Evolutionary conservation across 1,140 invertebrate genomes (phyloP).

Genomic region (Eupeodes corollae): DNA sequence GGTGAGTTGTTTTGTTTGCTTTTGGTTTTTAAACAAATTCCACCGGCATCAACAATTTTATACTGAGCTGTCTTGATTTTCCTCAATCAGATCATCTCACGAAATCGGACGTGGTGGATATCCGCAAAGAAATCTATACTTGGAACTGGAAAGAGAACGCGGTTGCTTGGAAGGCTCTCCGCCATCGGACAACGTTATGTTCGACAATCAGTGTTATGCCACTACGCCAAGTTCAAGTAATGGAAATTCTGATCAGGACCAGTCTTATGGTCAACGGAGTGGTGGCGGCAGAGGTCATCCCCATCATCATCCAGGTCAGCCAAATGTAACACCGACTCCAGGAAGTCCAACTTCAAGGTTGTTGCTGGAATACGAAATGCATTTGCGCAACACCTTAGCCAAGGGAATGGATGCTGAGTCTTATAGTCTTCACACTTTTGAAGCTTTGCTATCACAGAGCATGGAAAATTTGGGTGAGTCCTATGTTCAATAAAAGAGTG

Average conservation of each 20-base stretch:
- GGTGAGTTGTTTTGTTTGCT: slow-evolving; percentile 21
- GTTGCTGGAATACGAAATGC: slow-evolving; percentile 88
- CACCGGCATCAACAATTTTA: neutral
- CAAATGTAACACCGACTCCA: slow-evolving; percentile 58
- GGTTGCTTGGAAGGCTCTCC: slow-evolving; percentile 66
- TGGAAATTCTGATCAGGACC: slow-evolving; percentile 77
- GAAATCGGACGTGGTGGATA: slow-evolving; percentile 45
- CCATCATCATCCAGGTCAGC: slow-evolving; percentile 38
- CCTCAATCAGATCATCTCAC: slow-evolving; percentile 45
- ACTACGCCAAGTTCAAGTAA: slow-evolving; percentile 85
- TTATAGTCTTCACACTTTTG: slow-evolving; percentile 86
- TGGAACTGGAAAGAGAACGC: slow-evolving; percentile 68
- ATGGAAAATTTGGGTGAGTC: slow-evolving; percentile 84
- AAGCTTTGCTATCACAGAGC: slow-evolving; percentile 81
- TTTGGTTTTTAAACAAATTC: neutral
- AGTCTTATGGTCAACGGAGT: slow-evolving; percentile 51
- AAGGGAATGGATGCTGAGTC: slow-evolving; percentile 92
- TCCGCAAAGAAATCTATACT: slow-evolving; percentile 53
- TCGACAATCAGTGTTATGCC: slow-evolving; percentile 88
- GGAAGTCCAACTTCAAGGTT: slow-evolving; percentile 77
- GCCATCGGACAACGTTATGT: slow-evolving; percentile 82
- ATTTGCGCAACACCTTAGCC: slow-evolving; percentile 82
- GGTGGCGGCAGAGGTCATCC: slow-evolving; percentile 16
- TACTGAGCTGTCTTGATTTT: neutral
- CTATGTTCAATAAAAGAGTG: neutral